These are phyloP conservation scores for Steinernema hermaphroditum DNA, from an alignment of 2,888 invertebrate genomes.

Conservation along the genomic window DNA sequence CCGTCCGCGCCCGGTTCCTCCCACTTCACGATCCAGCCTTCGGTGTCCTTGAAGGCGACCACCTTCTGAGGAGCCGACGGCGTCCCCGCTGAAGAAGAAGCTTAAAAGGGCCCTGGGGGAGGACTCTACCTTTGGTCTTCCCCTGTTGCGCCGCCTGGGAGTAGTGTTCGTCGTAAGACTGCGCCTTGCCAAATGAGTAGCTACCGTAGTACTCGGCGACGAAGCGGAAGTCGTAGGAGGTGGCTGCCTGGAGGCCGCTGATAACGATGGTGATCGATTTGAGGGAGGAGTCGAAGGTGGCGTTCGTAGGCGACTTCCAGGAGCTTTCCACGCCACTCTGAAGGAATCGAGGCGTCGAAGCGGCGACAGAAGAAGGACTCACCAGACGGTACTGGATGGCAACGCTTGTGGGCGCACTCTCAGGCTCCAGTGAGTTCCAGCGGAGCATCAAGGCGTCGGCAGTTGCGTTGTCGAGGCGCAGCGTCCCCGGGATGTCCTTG, in stretches of 20 bases:
- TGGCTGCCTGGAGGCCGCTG: slow-evolving; percentile 54
- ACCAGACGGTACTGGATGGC: slow-evolving; percentile 60
- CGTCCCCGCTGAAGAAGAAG: slow-evolving; percentile 58
- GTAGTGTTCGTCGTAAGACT: slow-evolving; percentile 49
- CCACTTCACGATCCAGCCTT: slow-evolving; percentile 64
- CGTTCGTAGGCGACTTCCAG: slow-evolving; percentile 58
- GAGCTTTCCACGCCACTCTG: slow-evolving; percentile 51
- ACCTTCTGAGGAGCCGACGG: slow-evolving; percentile 60
- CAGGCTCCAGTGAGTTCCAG: slow-evolving; percentile 62
- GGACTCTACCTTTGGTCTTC: slow-evolving; percentile 55
- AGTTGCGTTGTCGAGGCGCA: slow-evolving; percentile 62
- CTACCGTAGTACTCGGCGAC: slow-evolving; percentile 55
- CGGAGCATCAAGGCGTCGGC: slow-evolving; percentile 49
- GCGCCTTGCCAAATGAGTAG: slow-evolving; percentile 38
- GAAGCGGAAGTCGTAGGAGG: slow-evolving; percentile 64
- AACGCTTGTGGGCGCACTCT: slow-evolving; percentile 51
- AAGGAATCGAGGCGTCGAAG: neutral
- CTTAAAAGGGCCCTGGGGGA: neutral
- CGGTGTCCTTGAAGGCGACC: slow-evolving; percentile 48
- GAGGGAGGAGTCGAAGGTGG: slow-evolving; percentile 49
- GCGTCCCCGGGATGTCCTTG: slow-evolving; percentile 61
- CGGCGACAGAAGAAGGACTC: too few species aligned
- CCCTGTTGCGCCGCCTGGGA: slow-evolving; percentile 59
- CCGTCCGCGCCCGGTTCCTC: slow-evolving; percentile 58
- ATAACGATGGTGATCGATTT: slow-evolving; percentile 38